Evolutionary conservation across 2,888 invertebrate genomes (phyloP).

Genomic region (Exephanes ischioxanthus): DNA sequence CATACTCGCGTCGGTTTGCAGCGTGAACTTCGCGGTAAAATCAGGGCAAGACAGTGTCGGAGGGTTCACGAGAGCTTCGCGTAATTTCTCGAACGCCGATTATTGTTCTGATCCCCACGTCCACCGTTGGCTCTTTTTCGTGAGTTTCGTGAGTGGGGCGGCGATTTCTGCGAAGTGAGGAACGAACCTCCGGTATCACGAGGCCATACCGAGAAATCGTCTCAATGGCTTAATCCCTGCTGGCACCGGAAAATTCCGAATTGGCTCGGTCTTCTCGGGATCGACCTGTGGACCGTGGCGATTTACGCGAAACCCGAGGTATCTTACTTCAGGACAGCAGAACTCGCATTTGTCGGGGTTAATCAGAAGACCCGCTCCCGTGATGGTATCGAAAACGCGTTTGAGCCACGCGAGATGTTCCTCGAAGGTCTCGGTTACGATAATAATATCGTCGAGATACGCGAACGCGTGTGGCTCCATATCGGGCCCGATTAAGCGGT

Average conservation of each 20-base stretch:
- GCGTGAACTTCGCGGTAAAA: constrained; percentile 55
- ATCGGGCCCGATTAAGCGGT: constrained; percentile 70
- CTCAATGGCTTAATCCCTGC: background rate
- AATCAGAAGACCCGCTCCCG: constrained; percentile 66
- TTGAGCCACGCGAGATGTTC: constrained; percentile 67
- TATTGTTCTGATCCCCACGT: background rate
- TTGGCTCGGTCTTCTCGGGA: background rate
- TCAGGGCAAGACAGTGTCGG: constrained; percentile 65
- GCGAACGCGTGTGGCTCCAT: constrained; percentile 52
- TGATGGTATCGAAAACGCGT: constrained; percentile 58
- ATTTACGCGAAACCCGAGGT: constrained; percentile 37
- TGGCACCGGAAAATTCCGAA: background rate
- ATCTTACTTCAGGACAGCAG: constrained; percentile 62
- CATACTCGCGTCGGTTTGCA: constrained; percentile 61
- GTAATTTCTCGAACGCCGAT: constrained; percentile 44
- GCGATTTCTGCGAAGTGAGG: background rate
- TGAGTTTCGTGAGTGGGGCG: background rate
- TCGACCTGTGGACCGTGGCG: background rate
- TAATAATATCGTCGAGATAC: constrained; percentile 65
- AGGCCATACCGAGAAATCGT: background rate
- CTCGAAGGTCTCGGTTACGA: constrained; percentile 55
- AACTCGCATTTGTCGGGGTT: constrained; percentile 70
- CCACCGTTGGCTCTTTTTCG: too few species aligned
- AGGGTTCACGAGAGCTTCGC: constrained; percentile 5
- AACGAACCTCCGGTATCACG: background rate